A percentile compares a stretch with the other conserved stretches of the same genome.
Conservation (phyloP, 2,113 vertebrate species). For the Malurus elegans region DNA sequence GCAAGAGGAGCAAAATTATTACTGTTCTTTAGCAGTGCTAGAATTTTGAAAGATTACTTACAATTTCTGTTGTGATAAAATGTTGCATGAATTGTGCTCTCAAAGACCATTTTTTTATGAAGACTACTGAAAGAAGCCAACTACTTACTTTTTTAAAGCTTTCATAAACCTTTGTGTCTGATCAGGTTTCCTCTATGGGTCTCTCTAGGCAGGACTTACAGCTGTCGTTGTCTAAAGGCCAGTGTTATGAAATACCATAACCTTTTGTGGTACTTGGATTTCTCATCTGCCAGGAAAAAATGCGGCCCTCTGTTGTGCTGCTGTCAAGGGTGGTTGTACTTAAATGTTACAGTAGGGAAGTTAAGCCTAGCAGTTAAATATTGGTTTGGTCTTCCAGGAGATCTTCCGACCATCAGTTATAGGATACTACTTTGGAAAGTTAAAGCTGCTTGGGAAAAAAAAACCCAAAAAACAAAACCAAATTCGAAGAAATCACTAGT, state of each 20-base stretch:
- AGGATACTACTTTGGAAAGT: background rate
- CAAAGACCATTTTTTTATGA: background rate
- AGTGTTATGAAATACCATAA: background rate
- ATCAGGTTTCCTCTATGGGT: background rate
- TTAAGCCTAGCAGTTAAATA: background rate
- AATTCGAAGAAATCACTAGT: background rate
- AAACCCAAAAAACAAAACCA: no score
- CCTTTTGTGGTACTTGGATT: background rate
- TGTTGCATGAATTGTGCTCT: background rate
- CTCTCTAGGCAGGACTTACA: background rate
- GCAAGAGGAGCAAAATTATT: background rate
- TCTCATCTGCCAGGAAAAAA: background rate
- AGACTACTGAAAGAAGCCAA: background rate
- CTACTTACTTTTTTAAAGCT: background rate
- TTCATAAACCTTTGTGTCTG: background rate
- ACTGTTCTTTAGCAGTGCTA: background rate
- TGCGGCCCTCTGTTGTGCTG: background rate
- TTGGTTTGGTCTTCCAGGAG: background rate
- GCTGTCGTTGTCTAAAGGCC: background rate
- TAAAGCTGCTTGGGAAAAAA: background rate
- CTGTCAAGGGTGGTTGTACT: background rate
- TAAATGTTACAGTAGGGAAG: background rate
- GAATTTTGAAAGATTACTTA: background rate
- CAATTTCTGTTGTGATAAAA: background rate
- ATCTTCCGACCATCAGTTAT: background rate